Evolutionary conservation across 2,888 invertebrate species (phyloP).

Genomic region (Tetramorium bicarinatum): DNA sequence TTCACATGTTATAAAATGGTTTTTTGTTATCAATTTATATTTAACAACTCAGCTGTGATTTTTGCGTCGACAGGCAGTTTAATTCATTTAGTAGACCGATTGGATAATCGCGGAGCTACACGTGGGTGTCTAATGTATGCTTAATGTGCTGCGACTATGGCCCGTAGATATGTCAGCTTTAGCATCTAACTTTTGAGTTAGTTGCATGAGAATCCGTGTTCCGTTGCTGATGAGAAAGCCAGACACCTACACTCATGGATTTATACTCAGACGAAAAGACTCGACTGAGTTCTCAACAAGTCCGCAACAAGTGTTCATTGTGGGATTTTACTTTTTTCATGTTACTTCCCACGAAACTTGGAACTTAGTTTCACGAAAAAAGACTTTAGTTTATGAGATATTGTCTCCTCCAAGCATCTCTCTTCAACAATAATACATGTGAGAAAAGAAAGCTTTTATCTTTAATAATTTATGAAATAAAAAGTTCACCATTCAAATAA

Average conservation of each 20-base stretch:
- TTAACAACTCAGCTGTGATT: not conserved
- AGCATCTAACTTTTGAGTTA: slow-evolving; percentile 50
- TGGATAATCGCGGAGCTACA: slow-evolving; percentile 10
- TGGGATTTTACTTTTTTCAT: slow-evolving; percentile 45
- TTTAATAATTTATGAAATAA: not conserved
- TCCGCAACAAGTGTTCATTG: slow-evolving; percentile 36
- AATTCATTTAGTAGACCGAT: not conserved
- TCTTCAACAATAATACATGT: slow-evolving; percentile 24
- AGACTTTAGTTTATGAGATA: slow-evolving; percentile 8
- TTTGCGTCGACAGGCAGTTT: not conserved
- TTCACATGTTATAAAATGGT: not conserved
- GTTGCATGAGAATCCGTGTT: slow-evolving; percentile 58
- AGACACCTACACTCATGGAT: slow-evolving; percentile 60
- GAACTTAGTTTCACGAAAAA: slow-evolving; percentile 25
- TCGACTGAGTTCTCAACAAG: slow-evolving; percentile 1
- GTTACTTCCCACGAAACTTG: slow-evolving; percentile 16
- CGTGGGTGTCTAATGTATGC: slow-evolving; percentile 56
- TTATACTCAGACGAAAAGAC: slow-evolving; percentile 59
- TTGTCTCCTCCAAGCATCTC: not conserved
- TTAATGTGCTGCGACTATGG: slow-evolving; percentile 55
- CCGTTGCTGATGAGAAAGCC: slow-evolving; percentile 70
- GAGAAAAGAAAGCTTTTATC: not conserved
- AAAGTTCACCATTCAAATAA: not conserved
- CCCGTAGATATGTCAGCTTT: slow-evolving; percentile 16
- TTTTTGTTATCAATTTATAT: not conserved